Evolutionary conservation across 1,140 invertebrate genomes (phyloP), one percentile per base, ranked within the genome.

Genomic region (Goniozus legneri): DNA sequence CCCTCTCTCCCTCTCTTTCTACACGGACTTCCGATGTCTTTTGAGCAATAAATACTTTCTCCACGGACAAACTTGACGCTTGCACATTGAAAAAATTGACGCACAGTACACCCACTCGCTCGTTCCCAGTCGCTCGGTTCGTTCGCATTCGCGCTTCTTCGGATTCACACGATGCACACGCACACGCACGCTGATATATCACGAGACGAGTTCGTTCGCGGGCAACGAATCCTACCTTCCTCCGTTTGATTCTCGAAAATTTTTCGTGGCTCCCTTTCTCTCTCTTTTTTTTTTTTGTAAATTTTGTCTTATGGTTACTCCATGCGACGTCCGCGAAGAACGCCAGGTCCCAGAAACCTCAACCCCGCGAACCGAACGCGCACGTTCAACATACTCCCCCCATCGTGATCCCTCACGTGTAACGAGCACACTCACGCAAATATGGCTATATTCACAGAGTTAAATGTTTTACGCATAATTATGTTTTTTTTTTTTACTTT

Each of bases 11-110:
- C 12, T 20, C 52, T 56, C 49, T 44, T 44, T 47, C 36, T 48
- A 13, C 37, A 50, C 57, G 46, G 43, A 51, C 64, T 69, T 69
- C 58, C 65, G 65, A 68, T 69, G 66, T 62, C 67, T 70, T 72
- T 74, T 69, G 69, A 70, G 71, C 71, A 73, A 76, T 76, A 76
- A 74, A 75, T 76, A 76, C 71, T 75, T 75, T 73, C 71, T 73
- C 69, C 68, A 71, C 71, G 64, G 64, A 69, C 62, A 62, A 74
- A 10, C 24, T 27, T 27, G 4, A 6, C 10, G 24, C 24, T 63
- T 68, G 65, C 70, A 76, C 64, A 71, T 76, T 73, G 64, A 75
- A n/a, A n/a, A n/a, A n/a, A 76, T 76, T 75, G 73, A 75, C 73
- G 66, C 68, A 71, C 70, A 68, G 70, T 66, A 75, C 62, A 72